Conservation (phyloP, 2,797 vertebrate species). For the Pitangus sulphuratus region DNA sequence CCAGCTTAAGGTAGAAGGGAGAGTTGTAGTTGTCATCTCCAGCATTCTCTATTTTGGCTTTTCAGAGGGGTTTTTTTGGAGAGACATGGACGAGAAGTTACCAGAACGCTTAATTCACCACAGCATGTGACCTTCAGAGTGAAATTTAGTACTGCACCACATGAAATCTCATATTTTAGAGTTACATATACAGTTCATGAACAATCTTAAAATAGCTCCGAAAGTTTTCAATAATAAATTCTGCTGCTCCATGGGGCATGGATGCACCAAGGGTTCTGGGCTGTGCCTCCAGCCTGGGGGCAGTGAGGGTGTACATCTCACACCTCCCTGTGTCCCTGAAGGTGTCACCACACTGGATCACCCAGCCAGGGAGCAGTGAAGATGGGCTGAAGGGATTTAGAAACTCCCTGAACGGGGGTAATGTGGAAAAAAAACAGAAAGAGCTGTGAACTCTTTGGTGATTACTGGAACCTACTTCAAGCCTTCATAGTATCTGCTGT, state of each 20-base stretch:
- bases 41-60: neutral
- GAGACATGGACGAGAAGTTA: neutral
- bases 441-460: neutral
- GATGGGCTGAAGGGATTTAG: neutral
- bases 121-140: neutral
- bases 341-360: neutral
- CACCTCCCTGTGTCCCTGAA: neutral
- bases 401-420: neutral
- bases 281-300: neutral
- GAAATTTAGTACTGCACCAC: neutral
- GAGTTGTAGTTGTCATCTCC: neutral
- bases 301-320: accelerated
- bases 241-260: accelerated
- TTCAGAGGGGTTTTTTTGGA: neutral
- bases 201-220: neutral
- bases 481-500: accelerated
- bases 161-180: neutral
- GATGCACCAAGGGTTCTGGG: neutral
- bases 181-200: neutral
- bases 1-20: neutral
- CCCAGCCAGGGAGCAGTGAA: accelerated
- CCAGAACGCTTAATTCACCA: neutral
- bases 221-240: neutral
- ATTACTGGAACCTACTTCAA: accelerated
- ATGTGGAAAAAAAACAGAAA: neutral